phyloP scores from a whole-genome alignment of 1,140 invertebrate species.

The Drosophila nebulosa region DNA sequence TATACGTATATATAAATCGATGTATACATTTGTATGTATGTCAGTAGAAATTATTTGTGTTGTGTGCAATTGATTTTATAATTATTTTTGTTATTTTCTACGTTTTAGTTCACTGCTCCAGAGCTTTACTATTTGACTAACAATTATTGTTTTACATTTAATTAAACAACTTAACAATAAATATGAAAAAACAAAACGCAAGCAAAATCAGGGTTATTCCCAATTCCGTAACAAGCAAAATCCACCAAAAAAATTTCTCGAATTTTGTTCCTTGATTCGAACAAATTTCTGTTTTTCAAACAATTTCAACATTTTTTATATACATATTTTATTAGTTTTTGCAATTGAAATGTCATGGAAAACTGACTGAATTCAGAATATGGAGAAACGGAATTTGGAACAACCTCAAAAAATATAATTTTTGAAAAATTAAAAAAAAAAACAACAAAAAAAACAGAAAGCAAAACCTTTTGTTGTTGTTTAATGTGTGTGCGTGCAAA shows the following conservation, averaged over 20 bases:
- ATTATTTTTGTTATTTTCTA: constrained; percentile 15
- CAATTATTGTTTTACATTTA: constrained; percentile 40
- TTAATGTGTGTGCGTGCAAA: constrained; percentile 68
- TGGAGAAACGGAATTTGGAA: constrained; percentile 18
- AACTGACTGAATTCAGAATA: constrained; percentile 9
- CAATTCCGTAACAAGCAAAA: background rate
- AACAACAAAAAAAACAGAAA: constrained; percentile 1
- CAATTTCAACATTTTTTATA: background rate
- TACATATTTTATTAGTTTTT: background rate
- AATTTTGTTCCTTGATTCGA: constrained; percentile 15
- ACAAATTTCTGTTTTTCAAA: background rate
- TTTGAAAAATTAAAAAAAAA: background rate
- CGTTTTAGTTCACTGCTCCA: constrained; percentile 12
- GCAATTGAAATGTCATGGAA: background rate
- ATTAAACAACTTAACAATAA: constrained; percentile 6
- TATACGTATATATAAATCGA: constrained; percentile 21
- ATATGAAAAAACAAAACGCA: background rate
- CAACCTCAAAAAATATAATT: background rate
- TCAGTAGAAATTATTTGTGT: background rate
- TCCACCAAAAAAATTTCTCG: background rate
- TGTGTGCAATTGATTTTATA: constrained; percentile 1
- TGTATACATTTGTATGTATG: constrained; percentile 21
- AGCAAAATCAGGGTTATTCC: background rate
- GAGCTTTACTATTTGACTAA: constrained; percentile 56
- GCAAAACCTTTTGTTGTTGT: constrained; percentile 57